Evolutionary conservation across 2,113 vertebrate species (phyloP), one percentile per base, ranked within the genome.

Genomic region (Upupa epops): DNA sequence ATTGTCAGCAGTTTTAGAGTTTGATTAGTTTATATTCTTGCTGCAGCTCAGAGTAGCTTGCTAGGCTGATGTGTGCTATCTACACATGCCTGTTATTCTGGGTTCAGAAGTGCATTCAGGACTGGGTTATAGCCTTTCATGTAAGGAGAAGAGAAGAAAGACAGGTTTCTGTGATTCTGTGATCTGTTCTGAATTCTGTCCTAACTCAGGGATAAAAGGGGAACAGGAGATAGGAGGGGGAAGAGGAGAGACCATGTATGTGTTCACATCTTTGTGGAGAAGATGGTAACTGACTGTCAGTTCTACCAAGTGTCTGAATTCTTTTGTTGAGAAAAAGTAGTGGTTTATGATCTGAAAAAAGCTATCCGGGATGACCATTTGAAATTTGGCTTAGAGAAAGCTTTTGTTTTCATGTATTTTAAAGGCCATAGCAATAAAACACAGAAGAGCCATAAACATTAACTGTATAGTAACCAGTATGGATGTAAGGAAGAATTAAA

Each of bases 191-290:
- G 37, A 37, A 32, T 42, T 83, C 8, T 56, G 37, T 72, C 29
- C 31, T 18, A 59, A 0, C 22, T 58, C 2, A 3, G 26, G 9
- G 14, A 22, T 7, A 1, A 21, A 12, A n/a, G 3, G 17, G 7
- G 2, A 15, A 8, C 21, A 14, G 32, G 14, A 5, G 6, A 16
- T n/a, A 7, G 1, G 13, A 51, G 7, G 32, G 10, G 31, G 31
- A 16, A 32, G 21, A 31, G 40, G n/a, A 72, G 21, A 13, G 1
- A 26, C 9, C 20, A 5, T 5, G 13, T 64, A 14, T 49, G 13
- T 59, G 16, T 71, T 55, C 8, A 3, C 1, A 84, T 89, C 26
- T 69, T 52, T 75, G 13, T 58, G 18, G 11, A 4, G 32, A 13
- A 74, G 17, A 3, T 74, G 16, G 31, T 21, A 63, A 21, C 10